Evolutionary conservation across 2,888 invertebrate genomes (phyloP), one percentile per base, ranked within the genome.

Genomic region (Agrenia bidenticulata): DNA sequence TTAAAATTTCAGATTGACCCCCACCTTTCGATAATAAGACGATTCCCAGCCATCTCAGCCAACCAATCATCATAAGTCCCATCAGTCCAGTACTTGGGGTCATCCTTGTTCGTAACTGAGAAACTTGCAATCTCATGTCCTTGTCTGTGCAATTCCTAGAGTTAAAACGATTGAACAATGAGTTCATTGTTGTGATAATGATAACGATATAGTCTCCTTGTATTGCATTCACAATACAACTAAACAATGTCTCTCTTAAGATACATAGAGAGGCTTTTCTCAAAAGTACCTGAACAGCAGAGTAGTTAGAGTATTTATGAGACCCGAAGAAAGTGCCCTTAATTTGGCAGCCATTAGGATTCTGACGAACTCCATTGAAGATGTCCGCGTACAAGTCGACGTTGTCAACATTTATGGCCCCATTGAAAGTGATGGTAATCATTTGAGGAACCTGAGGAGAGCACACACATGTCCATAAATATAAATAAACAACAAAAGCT

Each of bases 321-420:
- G 93, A 94, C 55, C 93, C 85, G 82, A 94, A 94, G 86, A 87
- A 94, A 63, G 93, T 94, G 55, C 91, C 75, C 63, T 75, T 75
- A 64, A 75, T 71, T 67, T 75, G 90, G 80, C 94, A 94, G 70
- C 93, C 93, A 79, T 94, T 94, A 60, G 94, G 93, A 79, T 94
- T 94, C 81, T 90, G 90, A 72, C 94, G 87, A 77, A 89, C 88
- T 67, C 89, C 88, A 80, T 89, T 91, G 82, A 94, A 94, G 72
- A 94, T 92, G 78, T 93, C 92, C 80, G 92, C 90, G 85, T 94
- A 94, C 59, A 94, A 83, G 77, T 92, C 93, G 79, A 94, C 94
- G 81, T 94, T 94, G 83, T 94, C 93, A 82, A 93, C 93, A 81
- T 94, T 94, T 81, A 94, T 92, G 78, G 94, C 94, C 78, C 94